Conservation (phyloP, 2,797 vertebrate species). For the Schizopygopsis pylzovi region DNA sequence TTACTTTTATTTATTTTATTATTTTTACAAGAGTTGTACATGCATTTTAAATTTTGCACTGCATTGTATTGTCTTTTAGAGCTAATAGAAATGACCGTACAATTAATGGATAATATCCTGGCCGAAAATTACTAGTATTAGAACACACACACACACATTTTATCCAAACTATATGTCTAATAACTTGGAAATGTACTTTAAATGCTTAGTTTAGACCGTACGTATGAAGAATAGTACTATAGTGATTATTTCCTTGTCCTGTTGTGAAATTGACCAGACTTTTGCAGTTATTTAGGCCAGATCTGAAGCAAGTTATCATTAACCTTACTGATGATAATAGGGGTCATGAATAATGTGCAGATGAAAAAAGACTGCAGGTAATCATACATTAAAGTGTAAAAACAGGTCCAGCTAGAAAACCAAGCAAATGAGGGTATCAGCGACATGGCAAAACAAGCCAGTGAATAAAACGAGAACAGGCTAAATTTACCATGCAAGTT, state of each 20-base stretch:
- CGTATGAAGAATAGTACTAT: not conserved
- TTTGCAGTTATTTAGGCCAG: not conserved
- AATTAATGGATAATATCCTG: too few species aligned
- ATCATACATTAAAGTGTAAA: conserved; percentile 8
- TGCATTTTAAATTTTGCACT: too few species aligned
- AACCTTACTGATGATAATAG: conserved; percentile 8
- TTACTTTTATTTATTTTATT: too few species aligned
- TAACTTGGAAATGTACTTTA: not conserved
- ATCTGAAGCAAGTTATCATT: not conserved
- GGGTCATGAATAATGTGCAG: not conserved
- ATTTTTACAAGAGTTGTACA: too few species aligned
- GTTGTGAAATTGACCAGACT: not conserved
- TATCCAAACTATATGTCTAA: not conserved
- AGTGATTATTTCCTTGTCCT: not conserved
- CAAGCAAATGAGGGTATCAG: conserved; percentile 51
- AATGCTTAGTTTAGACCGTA: not conserved
- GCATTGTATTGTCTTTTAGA: too few species aligned
- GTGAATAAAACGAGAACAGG: conserved; percentile 60
- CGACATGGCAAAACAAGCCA: conserved; percentile 63
- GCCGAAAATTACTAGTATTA: not conserved
- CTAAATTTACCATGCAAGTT: conserved; percentile 72
- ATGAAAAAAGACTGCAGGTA: not conserved
- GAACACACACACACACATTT: too few species aligned
- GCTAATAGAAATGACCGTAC: too few species aligned
- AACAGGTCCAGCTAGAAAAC: not conserved